phyloP scores from a whole-genome alignment of 2,888 invertebrate species.

The Sinhomidia bicolor region DNA sequence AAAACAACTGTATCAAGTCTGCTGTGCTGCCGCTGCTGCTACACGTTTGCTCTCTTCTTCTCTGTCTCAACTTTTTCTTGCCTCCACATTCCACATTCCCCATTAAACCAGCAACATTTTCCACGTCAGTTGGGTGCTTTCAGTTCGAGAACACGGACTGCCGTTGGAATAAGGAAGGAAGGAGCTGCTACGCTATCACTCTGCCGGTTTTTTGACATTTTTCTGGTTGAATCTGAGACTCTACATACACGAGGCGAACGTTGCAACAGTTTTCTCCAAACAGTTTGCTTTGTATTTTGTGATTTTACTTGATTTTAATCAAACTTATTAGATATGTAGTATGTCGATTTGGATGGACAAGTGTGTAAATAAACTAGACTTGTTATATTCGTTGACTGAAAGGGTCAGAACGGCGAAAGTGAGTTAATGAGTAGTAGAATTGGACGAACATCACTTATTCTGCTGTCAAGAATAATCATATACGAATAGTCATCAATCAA shows the following conservation, averaged over 20 bases:
- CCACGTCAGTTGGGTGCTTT: constrained; percentile 68
- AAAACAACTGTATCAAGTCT: constrained; percentile 16
- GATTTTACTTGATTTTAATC: constrained; percentile 10
- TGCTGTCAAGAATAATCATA: background rate
- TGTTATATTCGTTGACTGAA: no score
- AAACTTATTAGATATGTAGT: no score
- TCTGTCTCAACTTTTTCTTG: constrained; percentile 30
- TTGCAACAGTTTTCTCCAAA: background rate
- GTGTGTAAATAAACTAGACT: no score
- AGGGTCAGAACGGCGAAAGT: no score
- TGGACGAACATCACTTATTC: background rate
- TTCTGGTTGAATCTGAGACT: constrained; percentile 58
- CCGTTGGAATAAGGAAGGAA: constrained; percentile 42
- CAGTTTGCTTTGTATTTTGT: background rate
- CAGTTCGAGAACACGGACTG: constrained; percentile 66
- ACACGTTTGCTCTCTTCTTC: background rate
- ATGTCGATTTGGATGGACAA: no score
- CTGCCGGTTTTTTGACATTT: constrained; percentile 46
- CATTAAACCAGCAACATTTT: constrained; percentile 54
- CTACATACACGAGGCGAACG: background rate
- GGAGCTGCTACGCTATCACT: no score
- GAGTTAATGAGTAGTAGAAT: background rate
- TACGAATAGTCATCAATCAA: background rate
- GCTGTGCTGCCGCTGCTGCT: no score
- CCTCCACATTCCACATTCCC: constrained; percentile 42